phyloP scores from a whole-genome alignment of 1,140 invertebrate genomes.

The Neodiprion pinetum region DNA sequence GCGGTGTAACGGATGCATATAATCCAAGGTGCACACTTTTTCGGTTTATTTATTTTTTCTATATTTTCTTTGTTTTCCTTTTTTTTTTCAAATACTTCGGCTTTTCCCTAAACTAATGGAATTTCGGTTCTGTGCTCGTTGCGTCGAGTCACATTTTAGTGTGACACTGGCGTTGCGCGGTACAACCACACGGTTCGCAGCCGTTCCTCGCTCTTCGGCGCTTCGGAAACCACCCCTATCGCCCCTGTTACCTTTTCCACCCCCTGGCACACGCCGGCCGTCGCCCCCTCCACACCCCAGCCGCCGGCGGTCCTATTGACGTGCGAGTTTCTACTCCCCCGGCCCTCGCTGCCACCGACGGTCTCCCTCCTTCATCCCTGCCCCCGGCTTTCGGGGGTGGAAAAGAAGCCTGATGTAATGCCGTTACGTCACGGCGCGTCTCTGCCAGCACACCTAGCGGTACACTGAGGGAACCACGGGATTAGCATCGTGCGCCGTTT shows the following conservation, averaged over 20 bases:
- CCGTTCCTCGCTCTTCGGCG: slow-evolving; percentile 39
- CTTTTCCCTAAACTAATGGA: slow-evolving; percentile 42
- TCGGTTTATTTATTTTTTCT: background rate
- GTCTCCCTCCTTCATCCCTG: background rate
- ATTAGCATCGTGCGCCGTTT: background rate
- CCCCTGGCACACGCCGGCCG: slow-evolving; percentile 8
- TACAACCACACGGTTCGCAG: slow-evolving; percentile 27
- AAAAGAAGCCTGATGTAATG: background rate
- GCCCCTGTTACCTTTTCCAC: slow-evolving; percentile 15
- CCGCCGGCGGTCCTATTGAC: slow-evolving; percentile 27
- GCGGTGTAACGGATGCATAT: background rate
- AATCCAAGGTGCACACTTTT: slow-evolving; percentile 8
- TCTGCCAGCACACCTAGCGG: background rate
- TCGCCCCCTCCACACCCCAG: slow-evolving; percentile 2
- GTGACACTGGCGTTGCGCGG: slow-evolving; percentile 40
- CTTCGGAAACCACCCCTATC: slow-evolving; percentile 34
- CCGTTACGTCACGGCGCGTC: background rate
- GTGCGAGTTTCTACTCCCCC: slow-evolving; percentile 21
- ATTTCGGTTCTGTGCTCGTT: slow-evolving; percentile 35
- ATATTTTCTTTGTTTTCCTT: background rate
- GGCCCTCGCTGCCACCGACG: slow-evolving; percentile 4
- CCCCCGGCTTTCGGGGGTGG: background rate
- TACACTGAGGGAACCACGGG: background rate
- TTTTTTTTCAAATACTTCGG: background rate
- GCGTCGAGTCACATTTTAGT: slow-evolving; percentile 49